Conservation (phyloP, 2,113 vertebrate genomes). For the pig (Sus scrofa) region T2T-Sscrofa CM000827.6:46370501-46371000, state of each 20-base stretch:
- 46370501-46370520: background rate
- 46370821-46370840: background rate
- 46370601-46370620: background rate
- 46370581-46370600: background rate
- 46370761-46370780: background rate
- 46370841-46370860: background rate
- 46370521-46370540: background rate
- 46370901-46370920: too few species aligned
- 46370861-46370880: background rate
- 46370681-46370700: background rate
- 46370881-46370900: background rate
- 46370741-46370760: background rate
- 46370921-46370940: background rate
- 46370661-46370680: background rate
- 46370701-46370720: background rate
- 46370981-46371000: background rate
- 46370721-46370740: background rate
- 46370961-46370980: background rate
- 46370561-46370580: background rate
- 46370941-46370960: background rate
- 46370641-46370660: background rate
- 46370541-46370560: background rate
- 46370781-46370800: background rate
- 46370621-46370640: background rate
- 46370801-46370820: background rate